These are phyloP conservation scores for Platyscapa corneri DNA, from an alignment of 1,140 invertebrate genomes.

Conservation along the genomic window DNA sequence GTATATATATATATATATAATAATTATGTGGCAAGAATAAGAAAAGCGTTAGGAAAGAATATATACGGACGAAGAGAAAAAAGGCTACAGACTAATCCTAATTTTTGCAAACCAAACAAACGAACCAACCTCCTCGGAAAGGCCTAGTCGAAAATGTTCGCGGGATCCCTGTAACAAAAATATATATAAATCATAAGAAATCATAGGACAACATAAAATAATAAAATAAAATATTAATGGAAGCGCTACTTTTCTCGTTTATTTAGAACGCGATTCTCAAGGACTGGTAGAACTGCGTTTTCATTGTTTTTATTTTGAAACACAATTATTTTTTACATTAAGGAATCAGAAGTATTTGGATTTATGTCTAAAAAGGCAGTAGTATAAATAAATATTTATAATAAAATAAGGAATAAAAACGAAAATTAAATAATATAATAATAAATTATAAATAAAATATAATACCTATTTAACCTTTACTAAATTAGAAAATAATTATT, in stretches of 20 bases:
- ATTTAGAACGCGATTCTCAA: slow-evolving; percentile 16
- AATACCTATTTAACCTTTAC: background rate
- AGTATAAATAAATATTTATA: background rate
- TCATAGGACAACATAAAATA: slow-evolving; percentile 64
- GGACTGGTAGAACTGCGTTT: slow-evolving; percentile 4
- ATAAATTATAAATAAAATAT: background rate
- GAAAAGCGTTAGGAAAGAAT: slow-evolving; percentile 51
- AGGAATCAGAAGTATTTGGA: background rate
- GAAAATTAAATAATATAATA: background rate
- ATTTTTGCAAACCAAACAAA: slow-evolving; percentile 69
- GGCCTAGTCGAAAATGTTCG: slow-evolving; percentile 73
- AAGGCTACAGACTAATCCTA: slow-evolving; percentile 68
- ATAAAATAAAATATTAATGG: slow-evolving; percentile 51
- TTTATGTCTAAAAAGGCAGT: background rate
- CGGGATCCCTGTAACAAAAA: slow-evolving; percentile 74
- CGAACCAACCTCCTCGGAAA: slow-evolving; percentile 74
- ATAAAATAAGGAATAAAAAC: background rate
- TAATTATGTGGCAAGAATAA: slow-evolving; percentile 48
- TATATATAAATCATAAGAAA: slow-evolving; percentile 71
- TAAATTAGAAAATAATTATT: no score
- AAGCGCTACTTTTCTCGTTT: slow-evolving; percentile 17
- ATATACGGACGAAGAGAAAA: slow-evolving; percentile 57
- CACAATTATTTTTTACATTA: background rate
- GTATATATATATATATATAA: slow-evolving; percentile 32
- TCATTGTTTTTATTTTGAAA: background rate